Conservation (phyloP, 2,113 vertebrate genomes). For the Callocephalon fimbriatum region DNA sequence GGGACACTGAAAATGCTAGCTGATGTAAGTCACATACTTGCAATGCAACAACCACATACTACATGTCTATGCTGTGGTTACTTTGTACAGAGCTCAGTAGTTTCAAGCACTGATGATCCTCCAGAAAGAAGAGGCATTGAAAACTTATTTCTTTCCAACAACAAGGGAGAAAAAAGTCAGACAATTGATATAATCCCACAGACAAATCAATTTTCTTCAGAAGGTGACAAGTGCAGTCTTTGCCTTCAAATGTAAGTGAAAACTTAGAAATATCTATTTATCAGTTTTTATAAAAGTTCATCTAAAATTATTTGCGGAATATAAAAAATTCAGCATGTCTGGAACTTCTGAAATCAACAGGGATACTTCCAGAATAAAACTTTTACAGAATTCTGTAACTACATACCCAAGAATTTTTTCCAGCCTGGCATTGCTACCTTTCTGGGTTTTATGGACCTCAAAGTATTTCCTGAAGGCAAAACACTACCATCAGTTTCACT, state of each 20-base stretch:
- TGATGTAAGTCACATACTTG: background rate
- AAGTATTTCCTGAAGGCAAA: background rate
- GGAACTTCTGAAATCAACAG: background rate
- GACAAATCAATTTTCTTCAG: background rate
- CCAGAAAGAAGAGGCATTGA: background rate
- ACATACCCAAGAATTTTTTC: background rate
- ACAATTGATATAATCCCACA: background rate
- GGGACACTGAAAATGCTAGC: background rate
- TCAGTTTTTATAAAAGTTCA: background rate
- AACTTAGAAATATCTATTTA: background rate
- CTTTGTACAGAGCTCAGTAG: slow-evolving; percentile 1
- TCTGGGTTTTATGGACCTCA: background rate
- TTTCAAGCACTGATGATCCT: background rate
- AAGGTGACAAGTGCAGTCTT: background rate
- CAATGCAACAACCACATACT: background rate
- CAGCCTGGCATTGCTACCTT: background rate
- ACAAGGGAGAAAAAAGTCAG: background rate
- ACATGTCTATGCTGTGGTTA: background rate
- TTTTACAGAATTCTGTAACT: background rate
- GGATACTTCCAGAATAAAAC: background rate
- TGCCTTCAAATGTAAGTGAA: slow-evolving; percentile 29
- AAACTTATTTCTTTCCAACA: background rate
- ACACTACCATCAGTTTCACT: background rate
- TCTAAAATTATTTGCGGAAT: background rate
- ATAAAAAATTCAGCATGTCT: background rate